Base-by-base conservation (phyloP, 23 tunicate species). In the Halocynthia roretzi region DNA sequence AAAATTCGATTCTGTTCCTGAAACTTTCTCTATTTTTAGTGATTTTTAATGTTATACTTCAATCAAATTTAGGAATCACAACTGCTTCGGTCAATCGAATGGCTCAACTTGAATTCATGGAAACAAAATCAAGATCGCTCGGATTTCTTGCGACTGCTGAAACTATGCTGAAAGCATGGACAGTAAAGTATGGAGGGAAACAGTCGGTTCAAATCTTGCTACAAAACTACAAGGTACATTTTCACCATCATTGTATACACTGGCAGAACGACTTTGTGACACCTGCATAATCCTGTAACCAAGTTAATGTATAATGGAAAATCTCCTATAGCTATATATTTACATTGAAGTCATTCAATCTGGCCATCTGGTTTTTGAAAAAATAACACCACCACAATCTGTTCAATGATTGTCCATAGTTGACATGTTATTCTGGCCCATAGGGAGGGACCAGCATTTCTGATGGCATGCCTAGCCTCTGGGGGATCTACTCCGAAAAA, bases 91-190 rank as follows among this genome's bases (percentile, higher is more conserved):
- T 73, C 15, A 62, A 70, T 15, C 70, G 83, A 52, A 61, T 71
- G 50, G 76, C 82, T n/a, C 67, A 80, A 74, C 79, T 89, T 19
- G 87, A 89, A 66, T 84, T 68, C 62, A 54, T 67, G 50, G 82
- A 84, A 7, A 53, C 80, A 5, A 80, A 89, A 58, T 76, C 75
- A n/a, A 74, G 73, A 53, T 52, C 86, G 18, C 17, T 67, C 21
- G 53, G 65, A 7, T 71, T 85, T 20, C 69, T 90, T 15, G 57
- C 54, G 50, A 53, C 71, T 50, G 86, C 85, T 6, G 86, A 90
- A 53, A 50, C 72, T 10, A 85, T 71, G 77, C 70, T 90, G 61
- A 61, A 84, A 9, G 51, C 18, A 51, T 90, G 97, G 97, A 81
- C 78, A 17, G 81, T 76, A 10, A 70, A 82, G 57, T 50, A 19